Evolutionary conservation across 2,888 invertebrate genomes (phyloP).

Genomic region (Synergus itoensis): DNA sequence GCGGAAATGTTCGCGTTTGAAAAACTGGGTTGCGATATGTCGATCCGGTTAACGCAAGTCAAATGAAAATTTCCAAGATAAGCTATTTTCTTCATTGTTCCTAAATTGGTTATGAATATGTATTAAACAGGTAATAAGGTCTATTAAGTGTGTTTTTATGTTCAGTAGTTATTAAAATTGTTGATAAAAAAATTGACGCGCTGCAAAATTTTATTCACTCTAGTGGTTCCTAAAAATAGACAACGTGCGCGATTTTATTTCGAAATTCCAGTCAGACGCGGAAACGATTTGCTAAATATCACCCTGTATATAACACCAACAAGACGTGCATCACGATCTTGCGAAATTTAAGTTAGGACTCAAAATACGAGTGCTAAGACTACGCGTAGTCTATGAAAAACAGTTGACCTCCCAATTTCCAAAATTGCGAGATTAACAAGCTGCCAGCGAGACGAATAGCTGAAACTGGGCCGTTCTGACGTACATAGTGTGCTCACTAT

Average conservation of each 20-base stretch:
- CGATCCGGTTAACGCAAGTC: not conserved
- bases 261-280: conserved; percentile 37
- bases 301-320: conserved; percentile 7
- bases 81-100: not conserved
- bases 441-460: conserved; percentile 28
- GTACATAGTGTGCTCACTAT: not conserved
- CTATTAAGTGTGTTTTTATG: too few species aligned
- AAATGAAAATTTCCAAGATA: conserved; percentile 3
- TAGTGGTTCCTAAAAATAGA: not conserved
- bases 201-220: not conserved
- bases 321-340: conserved; percentile 28
- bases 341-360: conserved; percentile 9
- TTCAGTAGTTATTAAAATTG: too few species aligned
- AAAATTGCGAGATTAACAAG: conserved; percentile 29
- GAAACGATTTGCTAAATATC: conserved; percentile 24
- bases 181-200: too few species aligned
- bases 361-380: not conserved
- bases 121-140: too few species aligned
- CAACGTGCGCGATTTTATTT: conserved; percentile 10
- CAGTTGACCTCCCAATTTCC: conserved; percentile 40
- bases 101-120: too few species aligned
- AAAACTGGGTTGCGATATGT: not conserved
- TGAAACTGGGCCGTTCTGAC: conserved; percentile 5
- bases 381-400: conserved; percentile 6
- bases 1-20: not conserved